Percentiles rank a stretch among this genome's conserved stretches.
Evolutionary conservation across 2,797 vertebrate species (phyloP).

Genomic region (Thripadectes ignobilis): DNA sequence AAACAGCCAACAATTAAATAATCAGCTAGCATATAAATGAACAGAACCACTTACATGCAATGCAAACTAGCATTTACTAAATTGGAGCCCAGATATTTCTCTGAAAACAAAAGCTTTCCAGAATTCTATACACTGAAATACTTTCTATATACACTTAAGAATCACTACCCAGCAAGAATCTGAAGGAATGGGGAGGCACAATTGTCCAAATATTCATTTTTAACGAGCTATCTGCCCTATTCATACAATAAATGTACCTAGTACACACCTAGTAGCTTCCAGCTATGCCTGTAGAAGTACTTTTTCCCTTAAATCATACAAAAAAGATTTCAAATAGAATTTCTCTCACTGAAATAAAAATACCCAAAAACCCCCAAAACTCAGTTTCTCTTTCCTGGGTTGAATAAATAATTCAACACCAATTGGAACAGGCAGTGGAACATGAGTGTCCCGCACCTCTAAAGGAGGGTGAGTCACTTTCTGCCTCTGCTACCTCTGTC

Average conservation of each 20-base stretch:
- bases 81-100: background rate
- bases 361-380: too few relatives aligned
- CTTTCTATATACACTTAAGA: background rate
- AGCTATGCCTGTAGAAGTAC: background rate
- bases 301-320: background rate
- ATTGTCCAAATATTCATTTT: background rate
- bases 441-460: background rate
- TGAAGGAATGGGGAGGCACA: background rate
- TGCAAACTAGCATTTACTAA: background rate
- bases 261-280: background rate
- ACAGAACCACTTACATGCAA: background rate
- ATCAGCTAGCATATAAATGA: background rate
- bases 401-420: conserved; percentile 6
- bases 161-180: background rate
- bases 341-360: background rate
- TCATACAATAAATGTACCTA: background rate
- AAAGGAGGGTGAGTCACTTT: background rate
- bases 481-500: background rate
- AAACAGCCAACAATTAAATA: background rate
- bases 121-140: background rate
- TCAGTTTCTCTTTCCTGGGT: background rate
- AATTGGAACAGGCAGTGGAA: background rate
- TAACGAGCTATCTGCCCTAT: background rate
- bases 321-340: background rate
- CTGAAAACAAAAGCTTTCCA: background rate